Conservation (phyloP, 92 coral and sea anemone species). For the Porites divaricata region DNA sequence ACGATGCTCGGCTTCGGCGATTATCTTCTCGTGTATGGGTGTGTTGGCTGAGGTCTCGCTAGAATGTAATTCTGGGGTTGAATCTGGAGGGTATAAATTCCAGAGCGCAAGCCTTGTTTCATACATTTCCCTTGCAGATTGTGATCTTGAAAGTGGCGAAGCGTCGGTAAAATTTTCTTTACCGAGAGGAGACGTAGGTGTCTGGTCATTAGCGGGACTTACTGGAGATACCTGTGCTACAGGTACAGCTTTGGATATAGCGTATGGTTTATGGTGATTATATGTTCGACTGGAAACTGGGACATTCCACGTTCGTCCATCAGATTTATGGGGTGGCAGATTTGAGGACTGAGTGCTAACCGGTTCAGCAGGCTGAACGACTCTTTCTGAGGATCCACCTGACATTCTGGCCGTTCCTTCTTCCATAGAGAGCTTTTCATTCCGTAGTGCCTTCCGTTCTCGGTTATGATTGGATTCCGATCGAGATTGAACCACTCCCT, state of each 20-base stretch:
- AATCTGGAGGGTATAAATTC: conserved; percentile 76
- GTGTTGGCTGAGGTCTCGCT: conserved; percentile 30
- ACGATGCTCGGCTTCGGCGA: conserved; percentile 20
- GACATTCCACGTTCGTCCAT: conserved; percentile 27
- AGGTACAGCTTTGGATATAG: conserved; percentile 67
- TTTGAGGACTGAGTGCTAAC: conserved; percentile 24
- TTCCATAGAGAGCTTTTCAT: not conserved
- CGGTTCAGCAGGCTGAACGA: conserved; percentile 26
- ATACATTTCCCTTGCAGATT: conserved; percentile 95
- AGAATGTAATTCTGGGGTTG: conserved; percentile 21
- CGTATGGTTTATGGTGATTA: conserved; percentile 51
- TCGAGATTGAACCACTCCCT: conserved; percentile 34
- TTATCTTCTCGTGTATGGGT: conserved; percentile 9
- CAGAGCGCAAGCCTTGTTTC: conserved; percentile 92
- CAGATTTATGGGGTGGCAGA: conserved; percentile 17
- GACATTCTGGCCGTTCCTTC: conserved; percentile 19
- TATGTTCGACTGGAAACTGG: conserved; percentile 39
- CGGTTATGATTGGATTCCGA: conserved; percentile 24
- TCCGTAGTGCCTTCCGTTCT: conserved; percentile 19
- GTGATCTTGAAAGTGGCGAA: conserved; percentile 75
- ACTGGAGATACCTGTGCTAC: conserved; percentile 89
- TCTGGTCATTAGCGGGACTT: conserved; percentile 49
- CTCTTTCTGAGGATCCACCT: conserved; percentile 32
- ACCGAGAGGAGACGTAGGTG: conserved; percentile 33
- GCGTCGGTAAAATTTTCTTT: conserved; percentile 46